These are phyloP conservation scores for Cololabis saira DNA, from an alignment of 2,113 vertebrate genomes.

Conservation along the genomic window DNA sequence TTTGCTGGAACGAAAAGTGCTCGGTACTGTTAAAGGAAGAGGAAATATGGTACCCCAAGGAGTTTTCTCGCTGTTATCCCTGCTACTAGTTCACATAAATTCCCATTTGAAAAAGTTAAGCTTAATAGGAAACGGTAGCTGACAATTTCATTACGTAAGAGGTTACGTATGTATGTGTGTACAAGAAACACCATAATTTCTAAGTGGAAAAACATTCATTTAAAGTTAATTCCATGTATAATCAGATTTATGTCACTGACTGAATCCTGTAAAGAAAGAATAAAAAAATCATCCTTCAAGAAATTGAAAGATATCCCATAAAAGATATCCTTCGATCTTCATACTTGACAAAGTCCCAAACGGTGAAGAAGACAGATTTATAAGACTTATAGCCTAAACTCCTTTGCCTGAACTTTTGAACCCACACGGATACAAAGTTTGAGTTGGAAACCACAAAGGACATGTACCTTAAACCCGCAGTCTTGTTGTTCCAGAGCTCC, in stretches of 20 bases:
- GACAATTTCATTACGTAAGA: slow-evolving; percentile 26
- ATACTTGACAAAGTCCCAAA: not conserved
- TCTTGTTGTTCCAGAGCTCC: slow-evolving; percentile 46
- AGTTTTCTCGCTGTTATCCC: slow-evolving; percentile 28
- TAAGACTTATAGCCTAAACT: slow-evolving; percentile 13
- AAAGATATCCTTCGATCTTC: slow-evolving; percentile 8
- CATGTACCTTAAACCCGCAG: slow-evolving; percentile 49
- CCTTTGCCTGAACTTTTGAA: slow-evolving; percentile 56
- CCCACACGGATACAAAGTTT: slow-evolving; percentile 31
- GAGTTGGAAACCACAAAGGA: slow-evolving; percentile 40
- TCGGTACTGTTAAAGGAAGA: slow-evolving; percentile 41
- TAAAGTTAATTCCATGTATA: slow-evolving; percentile 8
- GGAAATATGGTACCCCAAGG: slow-evolving; percentile 34
- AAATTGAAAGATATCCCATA: slow-evolving; percentile 14
- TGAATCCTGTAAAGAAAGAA: slow-evolving; percentile 9
- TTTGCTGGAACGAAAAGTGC: slow-evolving; percentile 50
- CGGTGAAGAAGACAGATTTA: slow-evolving; percentile 12
- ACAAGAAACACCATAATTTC: slow-evolving; percentile 13
- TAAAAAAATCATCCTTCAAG: not conserved
- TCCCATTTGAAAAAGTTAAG: slow-evolving; percentile 20
- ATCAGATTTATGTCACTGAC: slow-evolving; percentile 4
- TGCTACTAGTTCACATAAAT: slow-evolving; percentile 39
- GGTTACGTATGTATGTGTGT: too few relatives aligned
- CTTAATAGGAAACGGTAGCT: slow-evolving; percentile 30
- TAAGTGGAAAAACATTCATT: slow-evolving; percentile 27